Evolutionary conservation across 2,113 vertebrate genomes (phyloP).

Genomic region (Sula dactylatra): DNA sequence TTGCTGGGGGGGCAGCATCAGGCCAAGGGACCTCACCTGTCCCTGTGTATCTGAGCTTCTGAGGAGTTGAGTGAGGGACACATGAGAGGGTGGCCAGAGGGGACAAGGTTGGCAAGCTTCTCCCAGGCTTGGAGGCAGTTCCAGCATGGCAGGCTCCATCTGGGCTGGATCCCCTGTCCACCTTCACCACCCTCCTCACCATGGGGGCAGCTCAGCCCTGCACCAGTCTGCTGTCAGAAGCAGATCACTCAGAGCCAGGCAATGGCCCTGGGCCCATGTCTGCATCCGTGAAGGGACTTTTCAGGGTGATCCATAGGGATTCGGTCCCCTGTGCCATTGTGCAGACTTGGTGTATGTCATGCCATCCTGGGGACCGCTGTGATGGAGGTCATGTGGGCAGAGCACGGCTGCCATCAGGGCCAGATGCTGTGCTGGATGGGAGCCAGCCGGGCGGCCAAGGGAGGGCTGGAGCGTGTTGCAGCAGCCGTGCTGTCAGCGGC

Average conservation of each 20-base stretch:
- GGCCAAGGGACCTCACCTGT: neutral
- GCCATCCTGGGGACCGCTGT: neutral
- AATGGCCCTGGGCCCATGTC: neutral
- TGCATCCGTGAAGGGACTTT: neutral
- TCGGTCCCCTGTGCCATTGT: neutral
- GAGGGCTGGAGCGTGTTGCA: neutral
- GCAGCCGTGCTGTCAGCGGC: neutral
- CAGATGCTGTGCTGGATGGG: neutral
- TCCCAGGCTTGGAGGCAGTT: neutral
- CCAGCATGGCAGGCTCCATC: neutral
- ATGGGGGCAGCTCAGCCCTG: neutral
- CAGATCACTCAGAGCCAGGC: fast-evolving
- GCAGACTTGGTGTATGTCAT: neutral
- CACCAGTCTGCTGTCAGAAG: neutral
- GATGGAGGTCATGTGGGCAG: neutral
- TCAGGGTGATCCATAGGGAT: neutral
- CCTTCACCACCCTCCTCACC: neutral
- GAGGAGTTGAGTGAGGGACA: neutral
- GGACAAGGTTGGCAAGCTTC: neutral
- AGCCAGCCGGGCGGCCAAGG: fast-evolving
- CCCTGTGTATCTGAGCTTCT: neutral
- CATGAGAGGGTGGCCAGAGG: fast-evolving
- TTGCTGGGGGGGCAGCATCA: fast-evolving
- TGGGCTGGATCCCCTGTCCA: neutral
- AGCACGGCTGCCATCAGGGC: fast-evolving